phyloP scores from a whole-genome alignment of 2,797 vertebrate species.

The Cynopterus sphinx region DNA sequence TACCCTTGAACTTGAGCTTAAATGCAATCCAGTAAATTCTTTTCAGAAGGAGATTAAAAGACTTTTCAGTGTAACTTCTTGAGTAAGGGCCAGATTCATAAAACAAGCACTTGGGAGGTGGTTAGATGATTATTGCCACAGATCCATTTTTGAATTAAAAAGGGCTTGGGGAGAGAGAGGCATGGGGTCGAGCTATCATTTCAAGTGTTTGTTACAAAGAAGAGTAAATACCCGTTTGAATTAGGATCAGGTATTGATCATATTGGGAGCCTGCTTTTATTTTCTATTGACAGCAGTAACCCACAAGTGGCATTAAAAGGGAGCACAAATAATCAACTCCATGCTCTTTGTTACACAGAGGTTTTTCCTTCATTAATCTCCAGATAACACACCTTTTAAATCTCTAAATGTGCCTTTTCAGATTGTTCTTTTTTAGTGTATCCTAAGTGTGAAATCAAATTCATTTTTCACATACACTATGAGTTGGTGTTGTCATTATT shows the following conservation, averaged over 20 bases:
- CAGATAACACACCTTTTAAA: not conserved
- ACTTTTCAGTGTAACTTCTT: conserved; percentile 82
- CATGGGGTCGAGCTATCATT: not conserved
- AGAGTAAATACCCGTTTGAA: conserved; percentile 52
- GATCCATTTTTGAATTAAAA: conserved; percentile 27
- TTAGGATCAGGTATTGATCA: conserved; percentile 21
- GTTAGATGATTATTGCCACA: conserved; percentile 48
- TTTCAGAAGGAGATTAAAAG: conserved; percentile 85
- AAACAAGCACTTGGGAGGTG: conserved; percentile 58
- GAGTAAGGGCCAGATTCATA: conserved; percentile 80
- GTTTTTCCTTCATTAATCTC: not conserved
- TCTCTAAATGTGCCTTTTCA: not conserved
- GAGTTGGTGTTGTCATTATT: not conserved
- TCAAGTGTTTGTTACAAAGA: not conserved
- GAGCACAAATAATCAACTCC: not conserved
- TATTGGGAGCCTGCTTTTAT: conserved; percentile 43
- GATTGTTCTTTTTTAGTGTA: not conserved
- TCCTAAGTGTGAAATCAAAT: not conserved
- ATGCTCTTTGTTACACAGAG: not conserved
- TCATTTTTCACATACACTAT: not conserved
- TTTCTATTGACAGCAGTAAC: conserved; percentile 13
- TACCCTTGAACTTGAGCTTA: conserved; percentile 89
- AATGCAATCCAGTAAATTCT: conserved; percentile 84
- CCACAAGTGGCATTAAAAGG: not conserved
- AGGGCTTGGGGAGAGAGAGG: not conserved